These are phyloP conservation scores for Enteromius thamalakanensis DNA, from an alignment of 2,797 vertebrate species.

Conservation along the genomic window DNA sequence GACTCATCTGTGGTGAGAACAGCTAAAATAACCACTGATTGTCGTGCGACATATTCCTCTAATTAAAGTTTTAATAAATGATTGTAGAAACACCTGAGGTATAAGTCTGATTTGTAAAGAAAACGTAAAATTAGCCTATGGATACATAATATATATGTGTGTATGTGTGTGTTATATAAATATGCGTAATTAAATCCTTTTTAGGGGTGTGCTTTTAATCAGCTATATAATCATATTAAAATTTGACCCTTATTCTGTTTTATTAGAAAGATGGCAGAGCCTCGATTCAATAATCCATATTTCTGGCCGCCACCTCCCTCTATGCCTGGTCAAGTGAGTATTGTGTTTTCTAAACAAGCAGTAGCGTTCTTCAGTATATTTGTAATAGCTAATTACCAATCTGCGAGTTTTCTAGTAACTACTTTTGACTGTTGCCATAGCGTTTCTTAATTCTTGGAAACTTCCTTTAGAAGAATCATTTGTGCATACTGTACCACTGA, in stretches of 20 bases:
- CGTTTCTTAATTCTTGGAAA: neutral
- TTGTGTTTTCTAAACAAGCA: neutral
- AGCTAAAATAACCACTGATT: neutral
- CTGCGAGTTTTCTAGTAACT: neutral
- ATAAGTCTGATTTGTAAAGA: neutral
- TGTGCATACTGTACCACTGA: neutral
- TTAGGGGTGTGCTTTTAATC: neutral
- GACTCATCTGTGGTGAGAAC: neutral
- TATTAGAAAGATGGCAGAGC: slow-evolving; percentile 85
- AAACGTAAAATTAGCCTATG: neutral
- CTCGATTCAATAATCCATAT: slow-evolving; percentile 91
- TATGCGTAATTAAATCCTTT: neutral
- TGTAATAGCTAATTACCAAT: neutral
- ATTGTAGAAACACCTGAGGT: neutral
- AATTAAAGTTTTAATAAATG: neutral
- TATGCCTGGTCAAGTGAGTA: slow-evolving; percentile 89
- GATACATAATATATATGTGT: neutral
- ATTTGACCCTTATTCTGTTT: slow-evolving; percentile 19
- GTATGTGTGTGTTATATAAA: too few species aligned
- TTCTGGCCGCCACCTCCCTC: slow-evolving; percentile 90
- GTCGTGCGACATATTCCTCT: neutral
- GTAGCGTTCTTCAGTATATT: neutral
- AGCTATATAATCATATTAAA: neutral
- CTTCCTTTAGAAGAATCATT: neutral
- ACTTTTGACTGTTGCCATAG: neutral